phyloP scores from a whole-genome alignment of 2,113 vertebrate species.

The Mesoclemmys tuberculata region DNA sequence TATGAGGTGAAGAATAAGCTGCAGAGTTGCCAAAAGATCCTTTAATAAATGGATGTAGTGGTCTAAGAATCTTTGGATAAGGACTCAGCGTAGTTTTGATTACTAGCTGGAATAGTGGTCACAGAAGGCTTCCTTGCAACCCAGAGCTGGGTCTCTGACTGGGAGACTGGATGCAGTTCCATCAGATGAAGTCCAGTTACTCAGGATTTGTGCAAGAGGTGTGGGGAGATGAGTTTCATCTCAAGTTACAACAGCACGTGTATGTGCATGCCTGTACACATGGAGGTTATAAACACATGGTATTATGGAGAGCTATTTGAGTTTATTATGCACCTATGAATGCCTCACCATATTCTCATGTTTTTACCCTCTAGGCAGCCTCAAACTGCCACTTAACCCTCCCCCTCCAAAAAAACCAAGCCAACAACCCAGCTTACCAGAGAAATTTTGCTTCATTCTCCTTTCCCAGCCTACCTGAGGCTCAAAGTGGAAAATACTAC shows the following conservation, averaged over 20 bases:
- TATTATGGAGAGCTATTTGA: slow-evolving; percentile 25
- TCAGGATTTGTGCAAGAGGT: background rate
- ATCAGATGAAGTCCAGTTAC: background rate
- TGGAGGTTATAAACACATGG: background rate
- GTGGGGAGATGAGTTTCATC: background rate
- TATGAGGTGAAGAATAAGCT: background rate
- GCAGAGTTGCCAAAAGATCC: background rate
- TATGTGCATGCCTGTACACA: background rate
- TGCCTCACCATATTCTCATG: background rate
- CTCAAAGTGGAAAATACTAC: background rate
- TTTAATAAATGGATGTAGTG: background rate
- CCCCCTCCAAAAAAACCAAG: background rate
- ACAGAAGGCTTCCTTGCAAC: background rate
- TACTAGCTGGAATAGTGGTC: background rate
- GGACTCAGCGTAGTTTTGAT: background rate
- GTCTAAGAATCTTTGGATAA: background rate
- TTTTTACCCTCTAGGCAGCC: slow-evolving; percentile 11
- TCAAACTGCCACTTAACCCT: background rate
- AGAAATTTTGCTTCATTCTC: background rate
- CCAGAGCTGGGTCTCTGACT: background rate
- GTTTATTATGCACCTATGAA: slow-evolving; percentile 27
- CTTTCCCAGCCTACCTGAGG: background rate
- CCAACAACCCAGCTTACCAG: background rate
- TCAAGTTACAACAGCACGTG: slow-evolving; percentile 12
- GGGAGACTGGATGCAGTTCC: background rate